These are phyloP conservation scores for Oryzias melastigma DNA, from an alignment of 2,113 vertebrate species.

Conservation along the genomic window DNA sequence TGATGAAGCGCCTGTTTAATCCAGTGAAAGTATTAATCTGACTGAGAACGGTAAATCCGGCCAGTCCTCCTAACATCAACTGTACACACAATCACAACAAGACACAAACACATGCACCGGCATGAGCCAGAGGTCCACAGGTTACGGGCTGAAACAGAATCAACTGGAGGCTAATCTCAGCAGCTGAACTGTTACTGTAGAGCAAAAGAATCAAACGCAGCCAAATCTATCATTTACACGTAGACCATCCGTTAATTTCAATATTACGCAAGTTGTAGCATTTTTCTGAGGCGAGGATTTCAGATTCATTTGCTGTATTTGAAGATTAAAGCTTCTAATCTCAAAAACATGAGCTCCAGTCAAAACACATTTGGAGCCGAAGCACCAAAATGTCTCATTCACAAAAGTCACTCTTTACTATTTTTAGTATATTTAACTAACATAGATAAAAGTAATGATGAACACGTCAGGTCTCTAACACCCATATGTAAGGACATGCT, in stretches of 20 bases:
- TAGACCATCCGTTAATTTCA: conserved; percentile 1
- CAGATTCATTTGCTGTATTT: conserved; percentile 30
- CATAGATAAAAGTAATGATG: no score
- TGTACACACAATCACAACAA: conserved; percentile 2
- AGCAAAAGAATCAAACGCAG: conserved; percentile 15
- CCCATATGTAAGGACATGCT: neutral
- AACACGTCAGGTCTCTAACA: no score
- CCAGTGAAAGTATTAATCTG: conserved; percentile 20
- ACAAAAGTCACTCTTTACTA: neutral
- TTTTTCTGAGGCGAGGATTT: conserved; percentile 25
- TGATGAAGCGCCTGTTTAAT: conserved; percentile 14
- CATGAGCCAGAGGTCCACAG: no score
- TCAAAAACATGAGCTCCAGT: conserved; percentile 12
- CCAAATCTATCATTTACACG: neutral
- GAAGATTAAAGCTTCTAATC: conserved; percentile 40
- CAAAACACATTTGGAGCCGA: conserved; percentile 11
- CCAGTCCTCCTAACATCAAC: conserved; percentile 37
- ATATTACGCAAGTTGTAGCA: conserved; percentile 3
- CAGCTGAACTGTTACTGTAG: neutral
- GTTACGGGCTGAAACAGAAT: no score
- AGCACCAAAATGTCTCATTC: conserved; percentile 9
- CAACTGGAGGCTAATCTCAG: no score
- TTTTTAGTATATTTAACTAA: no score
- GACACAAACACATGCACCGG: no score
- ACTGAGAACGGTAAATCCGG: conserved; percentile 24